phyloP scores from a whole-genome alignment of 2,888 invertebrate genomes.

The Drosophila suboccidentalis region DNA sequence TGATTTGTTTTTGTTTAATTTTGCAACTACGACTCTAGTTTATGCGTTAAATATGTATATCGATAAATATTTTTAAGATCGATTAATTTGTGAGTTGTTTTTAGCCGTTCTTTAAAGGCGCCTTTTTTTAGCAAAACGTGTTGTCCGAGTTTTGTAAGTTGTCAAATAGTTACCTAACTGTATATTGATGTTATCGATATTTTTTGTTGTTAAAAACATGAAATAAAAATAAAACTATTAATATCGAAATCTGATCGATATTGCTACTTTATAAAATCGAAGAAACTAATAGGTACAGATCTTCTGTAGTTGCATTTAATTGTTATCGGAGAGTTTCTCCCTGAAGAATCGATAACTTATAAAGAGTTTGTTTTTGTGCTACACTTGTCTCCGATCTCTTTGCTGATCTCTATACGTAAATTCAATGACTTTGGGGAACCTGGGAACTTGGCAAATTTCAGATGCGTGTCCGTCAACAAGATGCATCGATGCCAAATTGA shows the following conservation, averaged over 20 bases:
- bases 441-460: constrained; percentile 18
- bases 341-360: neutral
- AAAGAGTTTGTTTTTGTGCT: neutral
- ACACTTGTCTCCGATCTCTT: neutral
- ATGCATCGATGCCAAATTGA: constrained; percentile 17
- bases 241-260: neutral
- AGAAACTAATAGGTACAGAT: neutral
- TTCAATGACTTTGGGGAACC: neutral
- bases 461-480: constrained; percentile 27
- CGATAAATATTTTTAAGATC: neutral
- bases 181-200: too few relatives aligned
- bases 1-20: constrained; percentile 12
- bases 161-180: too few relatives aligned
- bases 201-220: neutral
- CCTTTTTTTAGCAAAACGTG: too few relatives aligned
- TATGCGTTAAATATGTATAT: constrained; percentile 9
- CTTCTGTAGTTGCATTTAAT: neutral
- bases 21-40: constrained; percentile 6
- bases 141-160: too few relatives aligned
- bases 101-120: too few relatives aligned
- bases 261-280: neutral
- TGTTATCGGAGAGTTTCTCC: neutral
- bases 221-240: neutral
- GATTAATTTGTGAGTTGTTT: neutral
- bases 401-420: neutral